Percentiles rank a stretch among this genome's conserved stretches.
These are phyloP conservation scores for Melieria omissa DNA, from an alignment of 2,888 invertebrate species.

Conservation along the genomic window DNA sequence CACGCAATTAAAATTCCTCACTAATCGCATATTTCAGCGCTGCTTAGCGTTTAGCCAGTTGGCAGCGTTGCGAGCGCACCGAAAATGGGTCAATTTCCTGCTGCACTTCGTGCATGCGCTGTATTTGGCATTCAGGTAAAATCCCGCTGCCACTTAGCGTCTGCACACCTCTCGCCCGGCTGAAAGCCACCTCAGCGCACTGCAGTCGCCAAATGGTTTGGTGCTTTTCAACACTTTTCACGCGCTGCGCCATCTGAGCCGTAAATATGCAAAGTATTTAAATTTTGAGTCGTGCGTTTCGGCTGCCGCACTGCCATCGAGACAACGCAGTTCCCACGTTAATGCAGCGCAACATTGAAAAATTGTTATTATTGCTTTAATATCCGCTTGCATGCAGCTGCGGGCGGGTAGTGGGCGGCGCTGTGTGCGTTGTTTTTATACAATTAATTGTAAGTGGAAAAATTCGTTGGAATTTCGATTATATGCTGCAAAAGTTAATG, in stretches of 20 bases:
- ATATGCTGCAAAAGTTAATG: no score
- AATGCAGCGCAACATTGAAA: neutral
- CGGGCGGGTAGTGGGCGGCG: neutral
- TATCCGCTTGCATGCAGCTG: neutral
- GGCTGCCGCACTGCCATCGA: neutral
- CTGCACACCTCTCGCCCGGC: no score
- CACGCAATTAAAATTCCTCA: neutral
- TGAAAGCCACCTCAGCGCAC: no score
- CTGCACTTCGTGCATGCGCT: neutral
- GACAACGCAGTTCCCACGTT: neutral
- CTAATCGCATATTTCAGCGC: neutral
- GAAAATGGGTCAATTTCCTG: conserved; percentile 5
- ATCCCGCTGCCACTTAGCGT: no score
- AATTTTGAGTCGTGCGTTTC: no score
- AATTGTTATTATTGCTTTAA: neutral
- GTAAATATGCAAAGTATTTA: no score
- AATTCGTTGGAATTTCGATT: no score
- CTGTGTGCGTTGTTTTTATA: no score
- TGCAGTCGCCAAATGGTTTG: no score
- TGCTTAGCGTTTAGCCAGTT: neutral
- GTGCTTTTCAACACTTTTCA: no score
- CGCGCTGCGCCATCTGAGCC: no score
- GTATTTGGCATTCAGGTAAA: neutral
- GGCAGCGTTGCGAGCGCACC: neutral
- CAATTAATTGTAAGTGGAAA: no score